These are phyloP conservation scores for Halcyon leucocephala DNA, from an alignment of 2,797 vertebrate species.

Conservation along the genomic window DNA sequence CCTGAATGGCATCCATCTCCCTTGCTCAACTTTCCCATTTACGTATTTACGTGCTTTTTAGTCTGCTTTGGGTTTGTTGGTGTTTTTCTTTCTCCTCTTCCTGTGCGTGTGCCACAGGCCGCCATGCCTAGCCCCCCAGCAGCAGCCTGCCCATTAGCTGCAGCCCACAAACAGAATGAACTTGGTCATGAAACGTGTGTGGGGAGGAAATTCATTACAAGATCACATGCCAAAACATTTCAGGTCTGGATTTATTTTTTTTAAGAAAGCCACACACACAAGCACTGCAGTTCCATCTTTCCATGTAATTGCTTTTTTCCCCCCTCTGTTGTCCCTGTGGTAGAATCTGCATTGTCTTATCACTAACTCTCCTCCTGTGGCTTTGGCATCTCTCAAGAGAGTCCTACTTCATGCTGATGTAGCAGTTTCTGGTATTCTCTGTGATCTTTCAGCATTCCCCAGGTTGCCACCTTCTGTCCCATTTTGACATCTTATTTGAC, in stretches of 20 bases:
- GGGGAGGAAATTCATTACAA: background rate
- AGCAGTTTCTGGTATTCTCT: background rate
- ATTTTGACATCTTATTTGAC: background rate
- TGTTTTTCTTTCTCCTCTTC: background rate
- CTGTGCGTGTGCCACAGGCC: background rate
- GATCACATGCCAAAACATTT: background rate
- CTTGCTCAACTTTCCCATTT: background rate
- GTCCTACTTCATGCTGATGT: background rate
- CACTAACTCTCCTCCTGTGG: background rate
- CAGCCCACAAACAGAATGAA: conserved; percentile 14
- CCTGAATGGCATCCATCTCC: background rate
- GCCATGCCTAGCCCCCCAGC: background rate
- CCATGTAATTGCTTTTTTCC: background rate
- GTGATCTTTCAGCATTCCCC: background rate
- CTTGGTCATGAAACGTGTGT: background rate
- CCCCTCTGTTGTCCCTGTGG: background rate
- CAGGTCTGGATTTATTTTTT: background rate
- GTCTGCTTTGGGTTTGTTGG: background rate
- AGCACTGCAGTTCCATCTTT: background rate
- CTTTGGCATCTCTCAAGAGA: background rate
- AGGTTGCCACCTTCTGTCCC: background rate
- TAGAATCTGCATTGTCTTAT: background rate
- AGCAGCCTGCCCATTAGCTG: background rate
- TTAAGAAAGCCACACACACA: background rate
- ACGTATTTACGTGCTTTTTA: background rate